phyloP scores from a whole-genome alignment of 2,113 vertebrate species.

The Cyanocitta stelleri region DNA sequence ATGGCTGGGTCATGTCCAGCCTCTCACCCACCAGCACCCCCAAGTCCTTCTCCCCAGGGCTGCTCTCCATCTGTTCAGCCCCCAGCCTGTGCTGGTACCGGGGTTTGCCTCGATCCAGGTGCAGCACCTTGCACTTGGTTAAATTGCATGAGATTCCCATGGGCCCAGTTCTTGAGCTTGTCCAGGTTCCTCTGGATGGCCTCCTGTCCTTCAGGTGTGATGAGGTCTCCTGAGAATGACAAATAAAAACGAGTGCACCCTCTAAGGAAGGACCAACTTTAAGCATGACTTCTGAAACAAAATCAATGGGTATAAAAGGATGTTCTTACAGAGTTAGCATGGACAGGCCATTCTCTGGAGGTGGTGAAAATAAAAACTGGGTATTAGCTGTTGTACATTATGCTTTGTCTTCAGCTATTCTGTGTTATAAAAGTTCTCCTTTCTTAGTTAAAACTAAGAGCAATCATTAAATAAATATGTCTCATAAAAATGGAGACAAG shows the following conservation, averaged over 20 bases:
- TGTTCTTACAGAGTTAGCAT: background rate
- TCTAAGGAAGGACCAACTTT: background rate
- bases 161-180: background rate
- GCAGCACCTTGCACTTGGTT: background rate
- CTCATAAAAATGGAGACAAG: background rate
- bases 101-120: background rate
- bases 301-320: background rate
- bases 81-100: rapidly evolving
- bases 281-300: background rate
- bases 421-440: background rate
- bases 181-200: background rate
- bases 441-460: background rate
- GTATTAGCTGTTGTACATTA: background rate
- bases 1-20: background rate
- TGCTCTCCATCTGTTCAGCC: background rate
- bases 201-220: background rate
- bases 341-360: background rate
- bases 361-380: background rate
- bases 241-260: background rate
- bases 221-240: background rate
- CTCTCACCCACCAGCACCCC: background rate
- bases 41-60: background rate
- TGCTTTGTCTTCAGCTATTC: background rate
- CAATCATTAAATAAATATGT: background rate
- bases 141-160: background rate